Evolutionary conservation across 1,140 invertebrate genomes (phyloP), one percentile per base, ranked within the genome.

Genomic region (Bombus turneri): DNA sequence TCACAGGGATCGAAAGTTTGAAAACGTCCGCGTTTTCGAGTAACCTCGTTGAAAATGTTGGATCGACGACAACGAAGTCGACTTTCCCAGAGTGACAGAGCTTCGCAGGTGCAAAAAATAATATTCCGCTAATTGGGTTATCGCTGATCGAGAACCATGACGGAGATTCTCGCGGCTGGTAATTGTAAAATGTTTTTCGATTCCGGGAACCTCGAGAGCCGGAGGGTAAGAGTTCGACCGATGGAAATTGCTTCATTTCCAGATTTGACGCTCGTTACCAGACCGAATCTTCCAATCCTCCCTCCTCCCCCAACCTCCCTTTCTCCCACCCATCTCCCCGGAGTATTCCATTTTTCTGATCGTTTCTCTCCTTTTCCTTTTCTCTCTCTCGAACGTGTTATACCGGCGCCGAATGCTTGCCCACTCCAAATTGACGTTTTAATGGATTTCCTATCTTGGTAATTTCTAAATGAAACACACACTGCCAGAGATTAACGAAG

Each of bases 161-260:
- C 43, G 18, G 31, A 34, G 43, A 75, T 75, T 34, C 43, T 53
- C 73, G 41, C 31, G 41, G 43, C 41, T 53, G 71, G 28, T n/a
- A 74, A 43, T 66, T 39, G 59, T 43, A 66, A 64, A 66, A 66
- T 43, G 53, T 43, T 43, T 37, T 28, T 47, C 71, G 41, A 47
- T 39, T 22, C 15, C 28, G 39, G 53, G 2, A 9, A n/a, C 28
- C n/a, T 22, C 8, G 72, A 31, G 41, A 22, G 75, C 75, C 28
- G 4, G 75, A 18, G 13, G 34, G n/a, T 18, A 31, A 25, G 62
- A 66, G 66, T 37, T 34, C 62, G n/a, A 68, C n/a, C 41, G 41
- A 79, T 68, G 59, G 62, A 47, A 79, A 79, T 79, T 79, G 77
- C 62, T 47, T 79, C 62, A 47, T 79, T 79, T 68, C 41, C 77